phyloP scores from a whole-genome alignment of 2,888 invertebrate genomes.

The Drosophila subquinaria region DNA sequence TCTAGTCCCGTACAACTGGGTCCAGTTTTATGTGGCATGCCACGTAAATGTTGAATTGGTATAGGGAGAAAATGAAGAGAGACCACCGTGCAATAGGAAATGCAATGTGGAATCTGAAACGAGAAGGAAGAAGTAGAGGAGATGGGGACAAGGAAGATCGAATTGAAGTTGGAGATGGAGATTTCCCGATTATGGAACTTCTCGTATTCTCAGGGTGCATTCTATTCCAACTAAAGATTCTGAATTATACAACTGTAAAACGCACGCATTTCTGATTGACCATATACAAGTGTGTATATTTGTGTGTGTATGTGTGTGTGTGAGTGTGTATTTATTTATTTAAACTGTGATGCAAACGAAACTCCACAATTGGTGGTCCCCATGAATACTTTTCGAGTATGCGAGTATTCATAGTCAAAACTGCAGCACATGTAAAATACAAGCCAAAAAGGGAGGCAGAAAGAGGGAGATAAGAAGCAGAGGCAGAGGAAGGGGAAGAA shows the following conservation, averaged over 20 bases:
- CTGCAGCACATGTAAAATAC: slow-evolving; percentile 44
- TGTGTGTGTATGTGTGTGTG: background rate
- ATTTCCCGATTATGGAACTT: slow-evolving; percentile 17
- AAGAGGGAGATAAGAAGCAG: background rate
- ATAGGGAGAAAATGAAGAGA: background rate
- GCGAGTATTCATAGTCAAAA: slow-evolving; percentile 41
- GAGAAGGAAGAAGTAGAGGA: background rate
- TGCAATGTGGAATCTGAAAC: slow-evolving; percentile 37
- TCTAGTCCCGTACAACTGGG: background rate
- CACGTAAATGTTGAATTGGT: slow-evolving; percentile 7
- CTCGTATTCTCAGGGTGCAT: slow-evolving; percentile 25
- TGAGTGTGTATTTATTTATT: slow-evolving; percentile 61
- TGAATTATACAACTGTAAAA: slow-evolving; percentile 50
- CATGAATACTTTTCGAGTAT: slow-evolving; percentile 59
- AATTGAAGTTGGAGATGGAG: slow-evolving; percentile 6
- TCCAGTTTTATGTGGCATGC: slow-evolving; percentile 12
- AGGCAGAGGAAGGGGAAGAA: background rate
- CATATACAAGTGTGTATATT: slow-evolving; percentile 25
- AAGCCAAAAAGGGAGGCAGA: slow-evolving; percentile 6
- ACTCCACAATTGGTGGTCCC: slow-evolving; percentile 72
- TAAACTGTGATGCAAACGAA: slow-evolving; percentile 54
- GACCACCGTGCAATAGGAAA: slow-evolving; percentile 58
- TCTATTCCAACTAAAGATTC: slow-evolving; percentile 26
- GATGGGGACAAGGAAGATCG: background rate
- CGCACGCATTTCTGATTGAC: slow-evolving; percentile 65